Conservation (phyloP, 30 jellyfish, hydroid and myxozoan genomes). For the Morbakka virulenta region DNA sequence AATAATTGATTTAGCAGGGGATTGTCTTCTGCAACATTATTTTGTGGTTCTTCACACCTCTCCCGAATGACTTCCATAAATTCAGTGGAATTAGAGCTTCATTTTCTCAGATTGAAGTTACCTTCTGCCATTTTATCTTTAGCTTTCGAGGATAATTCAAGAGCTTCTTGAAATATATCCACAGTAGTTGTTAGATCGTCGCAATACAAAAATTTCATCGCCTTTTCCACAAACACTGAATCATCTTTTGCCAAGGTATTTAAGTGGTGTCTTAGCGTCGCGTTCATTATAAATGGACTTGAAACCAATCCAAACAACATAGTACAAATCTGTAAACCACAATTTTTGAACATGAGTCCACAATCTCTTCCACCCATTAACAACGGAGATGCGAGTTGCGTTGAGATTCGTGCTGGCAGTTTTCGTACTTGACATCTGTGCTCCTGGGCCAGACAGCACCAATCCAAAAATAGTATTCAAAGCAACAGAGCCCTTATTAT, state of each 20-base stretch:
- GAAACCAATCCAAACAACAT: conserved; percentile 31
- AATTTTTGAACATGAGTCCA: conserved; percentile 1
- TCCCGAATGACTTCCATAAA: conserved; percentile 21
- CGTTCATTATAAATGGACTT: conserved; percentile 29
- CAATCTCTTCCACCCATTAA: conserved; percentile 9
- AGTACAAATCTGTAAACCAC: conserved; percentile 31
- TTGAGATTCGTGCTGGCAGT: no score
- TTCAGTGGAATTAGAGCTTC: conserved; percentile 16
- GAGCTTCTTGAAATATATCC: conserved; percentile 19
- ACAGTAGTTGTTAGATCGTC: conserved; percentile 31
- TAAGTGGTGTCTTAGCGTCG: conserved; percentile 26
- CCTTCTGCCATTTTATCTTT: conserved; percentile 24
- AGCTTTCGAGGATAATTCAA: conserved; percentile 5
- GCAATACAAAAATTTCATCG: conserved; percentile 26
- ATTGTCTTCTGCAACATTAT: background rate
- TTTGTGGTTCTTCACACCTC: no score
- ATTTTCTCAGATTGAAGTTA: conserved; percentile 22
- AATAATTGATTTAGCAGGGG: background rate
- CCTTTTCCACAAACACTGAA: conserved; percentile 28
- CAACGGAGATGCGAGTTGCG: no score
- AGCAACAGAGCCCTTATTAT: no score
- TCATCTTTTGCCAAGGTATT: conserved; percentile 25
- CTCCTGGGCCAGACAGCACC: no score
- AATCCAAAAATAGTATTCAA: no score
- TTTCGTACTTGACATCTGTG: no score